Conservation (phyloP, 1,140 invertebrate genomes). For the Lamellibrachia luymesi region DNA sequence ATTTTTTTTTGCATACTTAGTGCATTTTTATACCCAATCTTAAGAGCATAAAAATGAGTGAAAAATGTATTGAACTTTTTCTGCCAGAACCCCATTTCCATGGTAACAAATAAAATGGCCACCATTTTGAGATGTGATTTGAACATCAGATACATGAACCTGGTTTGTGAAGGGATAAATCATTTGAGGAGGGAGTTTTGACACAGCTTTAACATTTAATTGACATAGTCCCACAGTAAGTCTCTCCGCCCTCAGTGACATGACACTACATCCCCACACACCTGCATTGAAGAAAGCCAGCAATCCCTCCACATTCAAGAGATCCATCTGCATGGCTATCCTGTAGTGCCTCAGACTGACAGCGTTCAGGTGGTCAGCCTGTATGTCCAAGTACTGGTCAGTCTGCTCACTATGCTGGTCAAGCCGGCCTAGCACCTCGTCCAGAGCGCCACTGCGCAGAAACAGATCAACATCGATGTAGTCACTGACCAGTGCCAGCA, state of each 20-base stretch:
- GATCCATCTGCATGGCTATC: constrained; percentile 18
- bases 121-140: no score
- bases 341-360: constrained; percentile 25
- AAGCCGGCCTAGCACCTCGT: constrained; percentile 22
- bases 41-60: no score
- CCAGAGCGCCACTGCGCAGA: constrained; percentile 8
- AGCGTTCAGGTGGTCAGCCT: constrained; percentile 25
- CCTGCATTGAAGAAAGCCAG: constrained; percentile 24
- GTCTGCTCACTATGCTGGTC: constrained; percentile 26
- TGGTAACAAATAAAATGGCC: no score
- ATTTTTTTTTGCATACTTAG: no score
- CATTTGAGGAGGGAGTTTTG: background rate
- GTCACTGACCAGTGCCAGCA: background rate
- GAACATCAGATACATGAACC: no score
- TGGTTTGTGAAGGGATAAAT: background rate
- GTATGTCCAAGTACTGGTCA: constrained; percentile 26
- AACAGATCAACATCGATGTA: constrained; percentile 9
- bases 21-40: no score
- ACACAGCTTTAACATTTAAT: no score
- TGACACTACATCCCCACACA: background rate
- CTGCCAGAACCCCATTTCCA: no score
- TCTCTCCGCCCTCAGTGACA: background rate
- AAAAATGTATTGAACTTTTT: no score
- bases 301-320: constrained; percentile 23
- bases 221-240: background rate